A percentile compares a stretch with the other conserved stretches of the same genome.
Conservation (phyloP, 2,113 vertebrate genomes). For the Helogale parvula region DNA sequence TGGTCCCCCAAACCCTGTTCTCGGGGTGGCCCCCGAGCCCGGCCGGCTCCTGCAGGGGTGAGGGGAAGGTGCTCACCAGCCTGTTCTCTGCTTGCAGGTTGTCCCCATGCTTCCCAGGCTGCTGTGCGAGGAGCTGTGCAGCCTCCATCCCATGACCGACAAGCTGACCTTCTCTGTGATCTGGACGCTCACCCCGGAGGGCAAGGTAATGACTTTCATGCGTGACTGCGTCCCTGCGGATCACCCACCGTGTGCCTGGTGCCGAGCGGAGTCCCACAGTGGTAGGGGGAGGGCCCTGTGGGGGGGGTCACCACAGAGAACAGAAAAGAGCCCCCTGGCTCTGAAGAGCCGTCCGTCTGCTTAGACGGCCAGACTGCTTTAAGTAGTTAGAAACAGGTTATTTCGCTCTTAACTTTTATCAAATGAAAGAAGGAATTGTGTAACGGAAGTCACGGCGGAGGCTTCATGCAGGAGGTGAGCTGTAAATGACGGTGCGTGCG, state of each 20-base stretch:
- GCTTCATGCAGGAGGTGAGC: too few species aligned
- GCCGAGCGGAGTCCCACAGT: not conserved
- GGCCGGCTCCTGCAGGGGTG: rapidly evolving
- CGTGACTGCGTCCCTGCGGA: not conserved
- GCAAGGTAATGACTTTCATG: conserved; percentile 88
- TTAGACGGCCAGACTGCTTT: not conserved
- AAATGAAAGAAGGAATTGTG: not conserved
- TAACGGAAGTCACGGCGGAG: not conserved
- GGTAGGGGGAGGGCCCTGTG: too few species aligned
- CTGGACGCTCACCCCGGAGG: conserved; percentile 94
- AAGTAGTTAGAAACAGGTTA: not conserved
- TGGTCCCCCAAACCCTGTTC: not conserved
- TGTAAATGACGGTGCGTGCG: not conserved
- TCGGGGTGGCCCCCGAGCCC: not conserved
- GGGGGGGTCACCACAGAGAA: not conserved
- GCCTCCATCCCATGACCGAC: conserved; percentile 95
- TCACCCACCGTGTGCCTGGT: not conserved
- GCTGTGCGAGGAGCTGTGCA: conserved; percentile 97
- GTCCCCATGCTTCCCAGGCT: conserved; percentile 96
- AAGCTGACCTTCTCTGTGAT: conserved; percentile 97
- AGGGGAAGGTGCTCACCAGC: not conserved
- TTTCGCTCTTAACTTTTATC: not conserved
- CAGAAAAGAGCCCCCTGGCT: not conserved
- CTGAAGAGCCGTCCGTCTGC: not conserved
- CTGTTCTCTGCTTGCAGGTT: conserved; percentile 87